Conservation (phyloP, 2,113 vertebrate species). For the Myiagra hebetior region DNA sequence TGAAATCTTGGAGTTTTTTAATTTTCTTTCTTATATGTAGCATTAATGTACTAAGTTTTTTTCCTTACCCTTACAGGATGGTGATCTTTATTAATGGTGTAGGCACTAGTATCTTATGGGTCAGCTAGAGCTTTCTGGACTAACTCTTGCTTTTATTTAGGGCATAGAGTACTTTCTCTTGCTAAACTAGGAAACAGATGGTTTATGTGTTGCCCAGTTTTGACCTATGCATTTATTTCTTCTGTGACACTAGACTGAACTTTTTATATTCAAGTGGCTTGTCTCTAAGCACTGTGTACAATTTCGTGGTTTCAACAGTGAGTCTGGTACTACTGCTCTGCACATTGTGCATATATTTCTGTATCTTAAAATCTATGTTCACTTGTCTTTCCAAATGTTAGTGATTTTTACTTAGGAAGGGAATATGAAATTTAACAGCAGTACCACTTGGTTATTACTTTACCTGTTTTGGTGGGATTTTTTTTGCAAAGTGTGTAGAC, state of each 20-base stretch:
- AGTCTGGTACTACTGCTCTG: not conserved
- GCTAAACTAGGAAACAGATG: not conserved
- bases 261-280: not conserved
- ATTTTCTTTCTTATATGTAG: not conserved
- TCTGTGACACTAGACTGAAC: not conserved
- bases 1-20: not conserved
- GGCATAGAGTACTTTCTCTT: not conserved
- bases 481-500: not conserved
- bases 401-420: not conserved
- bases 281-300: not conserved
- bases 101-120: not conserved
- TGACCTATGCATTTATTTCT: not conserved
- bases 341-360: not conserved
- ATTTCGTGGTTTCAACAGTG: not conserved
- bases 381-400: not conserved
- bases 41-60: not conserved
- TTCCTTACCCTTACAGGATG: not conserved
- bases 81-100: not conserved
- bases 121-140: not conserved
- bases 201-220: not conserved
- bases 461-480: not conserved
- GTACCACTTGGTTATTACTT: not conserved
- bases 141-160: not conserved
- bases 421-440: not conserved
- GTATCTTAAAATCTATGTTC: not conserved